Percentiles rank a stretch among this genome's conserved stretches.
These are phyloP conservation scores for Hiodon tergisus DNA, from an alignment of 2,113 vertebrate genomes.

Conservation along the genomic window DNA sequence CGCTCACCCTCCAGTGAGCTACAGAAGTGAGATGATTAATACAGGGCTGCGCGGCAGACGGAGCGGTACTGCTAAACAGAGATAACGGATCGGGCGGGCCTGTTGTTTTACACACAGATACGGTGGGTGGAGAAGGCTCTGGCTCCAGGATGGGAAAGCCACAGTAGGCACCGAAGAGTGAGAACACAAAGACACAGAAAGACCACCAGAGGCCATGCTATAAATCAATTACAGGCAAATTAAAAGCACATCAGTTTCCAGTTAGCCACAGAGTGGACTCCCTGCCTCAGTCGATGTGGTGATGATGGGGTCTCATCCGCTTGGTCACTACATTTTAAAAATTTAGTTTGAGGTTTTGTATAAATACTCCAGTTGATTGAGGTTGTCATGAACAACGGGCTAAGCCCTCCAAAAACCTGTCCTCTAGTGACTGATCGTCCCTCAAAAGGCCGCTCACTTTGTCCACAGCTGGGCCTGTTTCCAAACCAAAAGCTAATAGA, in stretches of 20 bases:
- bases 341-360: no score
- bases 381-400: no score
- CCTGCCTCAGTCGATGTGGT: neutral
- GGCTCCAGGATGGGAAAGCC: neutral
- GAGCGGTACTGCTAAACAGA: slow-evolving; percentile 20
- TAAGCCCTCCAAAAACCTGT: no score
- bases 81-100: slow-evolving; percentile 15
- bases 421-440: no score
- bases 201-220: slow-evolving; percentile 15
- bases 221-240: slow-evolving; percentile 35
- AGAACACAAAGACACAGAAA: slow-evolving; percentile 13
- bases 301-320: neutral
- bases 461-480: no score
- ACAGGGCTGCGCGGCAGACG: slow-evolving; percentile 4
- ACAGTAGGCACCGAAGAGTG: slow-evolving; percentile 13
- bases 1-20: neutral
- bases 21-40: slow-evolving; percentile 22
- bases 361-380: no score
- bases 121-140: neutral
- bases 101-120: slow-evolving; percentile 9
- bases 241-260: slow-evolving; percentile 29
- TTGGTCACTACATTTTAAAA: neutral
- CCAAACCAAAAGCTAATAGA: no score
- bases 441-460: no score
- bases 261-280: neutral